phyloP scores from a whole-genome alignment of 2,113 vertebrate species.

The Dicaeum eximium region DNA sequence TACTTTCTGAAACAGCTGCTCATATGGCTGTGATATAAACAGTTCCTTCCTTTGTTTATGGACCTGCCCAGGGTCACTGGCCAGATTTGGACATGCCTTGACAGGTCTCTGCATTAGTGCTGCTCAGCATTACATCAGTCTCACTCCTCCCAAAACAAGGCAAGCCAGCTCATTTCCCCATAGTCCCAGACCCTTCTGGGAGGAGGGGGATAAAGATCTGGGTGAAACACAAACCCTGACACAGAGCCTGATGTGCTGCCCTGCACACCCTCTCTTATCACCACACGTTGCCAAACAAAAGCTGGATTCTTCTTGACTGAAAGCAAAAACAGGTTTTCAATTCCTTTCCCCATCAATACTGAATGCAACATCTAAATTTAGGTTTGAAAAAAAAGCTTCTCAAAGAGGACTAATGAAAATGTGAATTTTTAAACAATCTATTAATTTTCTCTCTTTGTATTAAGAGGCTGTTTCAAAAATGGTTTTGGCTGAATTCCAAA shows the following conservation, averaged over 20 bases:
- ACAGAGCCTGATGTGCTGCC: neutral
- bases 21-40: accelerated
- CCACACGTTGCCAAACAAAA: neutral
- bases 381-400: neutral
- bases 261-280: neutral
- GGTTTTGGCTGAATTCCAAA: neutral
- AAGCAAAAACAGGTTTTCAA: neutral
- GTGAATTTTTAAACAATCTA: neutral
- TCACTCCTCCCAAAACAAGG: neutral
- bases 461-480: neutral
- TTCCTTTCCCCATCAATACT: neutral
- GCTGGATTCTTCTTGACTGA: neutral
- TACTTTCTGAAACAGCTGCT: neutral
- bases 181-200: neutral
- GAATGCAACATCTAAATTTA: neutral
- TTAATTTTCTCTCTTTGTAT: neutral
- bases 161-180: neutral
- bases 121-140: neutral
- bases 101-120: neutral
- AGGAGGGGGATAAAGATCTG: neutral
- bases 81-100: neutral
- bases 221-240: neutral
- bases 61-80: neutral
- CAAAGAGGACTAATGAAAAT: neutral
- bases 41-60: neutral